Percentiles rank a stretch among this genome's conserved stretches.
Conservation (phyloP, 2,113 vertebrate genomes). For the Anseranas semipalmata region DNA sequence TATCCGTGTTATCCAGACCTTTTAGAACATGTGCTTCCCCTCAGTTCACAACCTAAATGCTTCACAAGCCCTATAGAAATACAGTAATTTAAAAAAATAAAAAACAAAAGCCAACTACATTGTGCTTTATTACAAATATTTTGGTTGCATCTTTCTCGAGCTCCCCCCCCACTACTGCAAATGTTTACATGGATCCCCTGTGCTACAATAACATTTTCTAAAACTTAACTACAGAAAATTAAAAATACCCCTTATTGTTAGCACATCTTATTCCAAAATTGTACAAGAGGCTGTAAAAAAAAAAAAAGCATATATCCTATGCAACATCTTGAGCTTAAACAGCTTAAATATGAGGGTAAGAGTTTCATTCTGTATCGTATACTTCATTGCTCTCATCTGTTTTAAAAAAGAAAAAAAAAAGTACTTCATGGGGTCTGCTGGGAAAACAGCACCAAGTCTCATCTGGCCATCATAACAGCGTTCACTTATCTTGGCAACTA, state of each 20-base stretch:
- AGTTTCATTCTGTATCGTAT: not conserved
- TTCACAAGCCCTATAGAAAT: not conserved
- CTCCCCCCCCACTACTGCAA: not conserved
- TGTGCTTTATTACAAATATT: not conserved
- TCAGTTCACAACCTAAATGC: not conserved
- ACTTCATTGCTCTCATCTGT: not conserved
- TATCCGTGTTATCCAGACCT: not conserved
- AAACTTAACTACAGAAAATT: not conserved
- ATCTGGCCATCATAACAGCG: constrained; percentile 28
- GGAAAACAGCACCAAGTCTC: constrained; percentile 8
- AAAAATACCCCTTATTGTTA: not conserved
- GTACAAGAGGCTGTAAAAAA: not conserved
- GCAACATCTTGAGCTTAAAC: not conserved
- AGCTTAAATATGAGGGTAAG: not conserved
- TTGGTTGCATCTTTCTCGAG: not conserved
- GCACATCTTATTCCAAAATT: not conserved
- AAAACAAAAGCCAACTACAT: fast-evolving
- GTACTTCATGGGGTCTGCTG: not conserved
- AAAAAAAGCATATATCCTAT: not conserved
- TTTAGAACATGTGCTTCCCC: not conserved
- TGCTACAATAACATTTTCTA: not conserved
- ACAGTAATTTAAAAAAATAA: not conserved
- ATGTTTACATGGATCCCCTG: not conserved
- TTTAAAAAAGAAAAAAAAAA: no score
- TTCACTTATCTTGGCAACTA: constrained; percentile 20